Percentiles rank a stretch among this genome's conserved stretches.
These are phyloP conservation scores for Campylomormyrus numenius DNA, from an alignment of 2,113 vertebrate genomes.

Conservation along the genomic window DNA sequence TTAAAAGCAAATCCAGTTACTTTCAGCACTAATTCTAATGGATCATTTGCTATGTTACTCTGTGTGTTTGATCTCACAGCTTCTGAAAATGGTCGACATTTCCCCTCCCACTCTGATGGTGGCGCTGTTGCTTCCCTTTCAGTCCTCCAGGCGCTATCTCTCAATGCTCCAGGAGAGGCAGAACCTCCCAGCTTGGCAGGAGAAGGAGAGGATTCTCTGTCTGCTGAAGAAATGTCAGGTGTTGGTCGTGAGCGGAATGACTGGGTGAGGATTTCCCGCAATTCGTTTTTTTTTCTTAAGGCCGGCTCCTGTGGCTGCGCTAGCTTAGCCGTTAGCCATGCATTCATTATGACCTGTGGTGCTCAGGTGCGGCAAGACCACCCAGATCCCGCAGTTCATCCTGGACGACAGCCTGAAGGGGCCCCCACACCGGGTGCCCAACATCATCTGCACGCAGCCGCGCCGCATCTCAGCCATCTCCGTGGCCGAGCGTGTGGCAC, in stretches of 20 bases:
- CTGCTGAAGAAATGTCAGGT: slow-evolving; percentile 72
- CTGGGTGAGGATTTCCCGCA: slow-evolving; percentile 68
- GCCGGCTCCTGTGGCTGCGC: neutral
- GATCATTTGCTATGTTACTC: neutral
- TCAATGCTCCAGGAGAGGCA: slow-evolving; percentile 81
- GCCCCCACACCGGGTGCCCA: slow-evolving; percentile 64
- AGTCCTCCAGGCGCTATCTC: slow-evolving; percentile 77
- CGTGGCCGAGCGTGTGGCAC: slow-evolving; percentile 86
- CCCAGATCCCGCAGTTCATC: slow-evolving; percentile 96
- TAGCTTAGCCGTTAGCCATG: neutral
- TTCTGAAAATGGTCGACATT: neutral
- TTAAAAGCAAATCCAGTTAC: neutral
- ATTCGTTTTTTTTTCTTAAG: neutral
- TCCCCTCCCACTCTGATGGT: neutral
- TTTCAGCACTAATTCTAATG: neutral
- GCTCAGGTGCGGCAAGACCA: slow-evolving; percentile 92
- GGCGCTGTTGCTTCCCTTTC: slow-evolving; percentile 23
- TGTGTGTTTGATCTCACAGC: neutral
- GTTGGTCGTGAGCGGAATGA: slow-evolving; percentile 94
- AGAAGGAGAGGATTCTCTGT: slow-evolving; percentile 74
- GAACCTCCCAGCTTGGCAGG: slow-evolving; percentile 85
- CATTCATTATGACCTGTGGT: slow-evolving; percentile 23
- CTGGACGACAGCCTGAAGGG: slow-evolving; percentile 76
- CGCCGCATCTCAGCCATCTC: slow-evolving; percentile 92
- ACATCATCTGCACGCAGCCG: slow-evolving; percentile 93